A percentile compares a stretch with the other conserved stretches of the same genome.
Conservation (phyloP, 1,140 invertebrate species). For the Euura lappo region DNA sequence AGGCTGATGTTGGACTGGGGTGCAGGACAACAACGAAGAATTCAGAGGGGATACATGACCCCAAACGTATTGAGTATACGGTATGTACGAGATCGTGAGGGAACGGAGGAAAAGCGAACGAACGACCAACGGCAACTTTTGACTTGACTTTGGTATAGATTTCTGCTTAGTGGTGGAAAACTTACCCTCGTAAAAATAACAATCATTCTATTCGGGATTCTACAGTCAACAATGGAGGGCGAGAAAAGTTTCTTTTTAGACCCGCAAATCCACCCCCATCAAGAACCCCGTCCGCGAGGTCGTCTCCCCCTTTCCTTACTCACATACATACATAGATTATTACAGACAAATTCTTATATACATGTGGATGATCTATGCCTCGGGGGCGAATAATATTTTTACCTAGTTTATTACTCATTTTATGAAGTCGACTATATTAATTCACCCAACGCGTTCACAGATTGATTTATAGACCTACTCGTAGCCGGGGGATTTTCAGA, state of each 20-base stretch:
- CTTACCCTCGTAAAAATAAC: slow-evolving; percentile 30
- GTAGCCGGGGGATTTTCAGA: too few species aligned
- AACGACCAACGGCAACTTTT: slow-evolving; percentile 13
- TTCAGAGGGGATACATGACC: neutral
- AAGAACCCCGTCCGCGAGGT: neutral
- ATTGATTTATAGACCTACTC: too few species aligned
- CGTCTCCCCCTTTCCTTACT: too few species aligned
- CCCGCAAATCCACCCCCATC: neutral
- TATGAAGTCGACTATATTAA: too few species aligned
- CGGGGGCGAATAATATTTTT: too few species aligned
- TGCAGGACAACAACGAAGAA: neutral
- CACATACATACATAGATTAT: too few species aligned
- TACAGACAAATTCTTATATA: too few species aligned
- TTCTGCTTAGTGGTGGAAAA: slow-evolving; percentile 24
- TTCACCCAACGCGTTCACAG: too few species aligned
- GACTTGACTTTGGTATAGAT: slow-evolving; percentile 18
- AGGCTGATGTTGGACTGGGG: neutral
- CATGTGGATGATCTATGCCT: too few species aligned
- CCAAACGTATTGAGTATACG: neutral
- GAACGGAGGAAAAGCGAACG: neutral
- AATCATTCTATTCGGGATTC: slow-evolving; percentile 28
- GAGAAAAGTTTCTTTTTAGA: neutral
- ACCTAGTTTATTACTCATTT: too few species aligned
- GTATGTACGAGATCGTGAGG: neutral
- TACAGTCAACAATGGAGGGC: slow-evolving; percentile 30